A percentile compares a stretch with the other conserved stretches of the same genome.
phyloP scores from a whole-genome alignment of 1,140 invertebrate genomes.

The Saxidomus purpurata region DNA sequence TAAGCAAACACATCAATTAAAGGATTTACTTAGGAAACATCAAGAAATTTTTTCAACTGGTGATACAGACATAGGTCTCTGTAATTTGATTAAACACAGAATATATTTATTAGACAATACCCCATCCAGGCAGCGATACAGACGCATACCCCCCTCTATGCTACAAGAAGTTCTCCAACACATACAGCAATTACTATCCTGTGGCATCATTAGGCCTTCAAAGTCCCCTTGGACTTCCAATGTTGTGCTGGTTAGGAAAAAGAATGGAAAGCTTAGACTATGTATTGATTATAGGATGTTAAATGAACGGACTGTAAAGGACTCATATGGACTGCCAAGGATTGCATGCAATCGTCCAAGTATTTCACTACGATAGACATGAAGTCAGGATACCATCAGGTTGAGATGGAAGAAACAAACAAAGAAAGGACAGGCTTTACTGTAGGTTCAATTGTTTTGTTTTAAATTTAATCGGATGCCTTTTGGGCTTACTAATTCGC shows the following conservation, averaged over 20 bases:
- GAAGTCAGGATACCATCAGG: no score
- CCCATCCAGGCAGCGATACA: constrained; percentile 51
- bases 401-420: no score
- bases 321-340: background rate
- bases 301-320: background rate
- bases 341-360: background rate
- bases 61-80: background rate
- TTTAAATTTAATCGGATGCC: no score
- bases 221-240: constrained; percentile 41
- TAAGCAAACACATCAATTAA: background rate
- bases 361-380: background rate
- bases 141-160: constrained; percentile 10
- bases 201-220: background rate
- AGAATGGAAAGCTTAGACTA: constrained; percentile 14
- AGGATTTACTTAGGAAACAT: background rate
- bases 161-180: constrained; percentile 2
- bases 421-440: no score
- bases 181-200: background rate
- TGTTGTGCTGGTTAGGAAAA: constrained; percentile 60
- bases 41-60: background rate
- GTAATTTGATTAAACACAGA: constrained; percentile 18
- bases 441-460: no score
- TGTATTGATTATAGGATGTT: constrained; percentile 12
- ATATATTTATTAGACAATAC: constrained; percentile 40
- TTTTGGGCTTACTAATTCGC: no score